Percentiles rank a stretch among this genome's conserved stretches.
These are phyloP conservation scores for Cryptus viduatorius DNA, from an alignment of 2,888 invertebrate genomes.

Conservation along the genomic window DNA sequence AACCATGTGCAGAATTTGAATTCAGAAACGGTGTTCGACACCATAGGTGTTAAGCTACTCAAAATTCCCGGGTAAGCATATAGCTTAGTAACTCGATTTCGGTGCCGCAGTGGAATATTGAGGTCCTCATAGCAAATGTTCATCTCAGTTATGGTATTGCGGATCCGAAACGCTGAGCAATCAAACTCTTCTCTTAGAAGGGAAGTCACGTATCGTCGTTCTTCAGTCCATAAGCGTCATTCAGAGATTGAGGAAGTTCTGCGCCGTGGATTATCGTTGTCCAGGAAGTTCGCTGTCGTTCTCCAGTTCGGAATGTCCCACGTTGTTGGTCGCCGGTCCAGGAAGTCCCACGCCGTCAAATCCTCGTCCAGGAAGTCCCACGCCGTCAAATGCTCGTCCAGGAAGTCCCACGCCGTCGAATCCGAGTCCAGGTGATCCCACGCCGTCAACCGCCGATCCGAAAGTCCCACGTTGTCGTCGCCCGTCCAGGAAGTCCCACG, in stretches of 20 bases:
- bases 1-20: constrained; percentile 24
- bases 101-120: not conserved
- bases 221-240: not conserved
- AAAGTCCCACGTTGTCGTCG: constrained; percentile 18
- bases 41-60: not conserved
- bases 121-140: not conserved
- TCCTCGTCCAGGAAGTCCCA: constrained; percentile 22
- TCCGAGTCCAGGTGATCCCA: constrained; percentile 11
- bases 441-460: constrained; percentile 6
- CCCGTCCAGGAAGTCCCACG: constrained; percentile 23
- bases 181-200: not conserved
- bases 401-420: constrained; percentile 36
- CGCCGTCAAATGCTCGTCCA: constrained; percentile 22
- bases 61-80: not conserved
- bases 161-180: not conserved
- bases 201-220: not conserved
- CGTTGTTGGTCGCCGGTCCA: not conserved
- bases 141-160: not conserved
- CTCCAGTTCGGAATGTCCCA: constrained; percentile 27
- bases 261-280: constrained; percentile 12
- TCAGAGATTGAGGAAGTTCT: not conserved
- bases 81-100: not conserved
- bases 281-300: too few relatives aligned
- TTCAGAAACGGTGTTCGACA: constrained; percentile 8
- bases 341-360: constrained; percentile 25